Percentiles rank a stretch among this genome's conserved stretches.
Evolutionary conservation across 2,888 invertebrate species (phyloP).

Genomic region (Torymus aiolomorphi): DNA sequence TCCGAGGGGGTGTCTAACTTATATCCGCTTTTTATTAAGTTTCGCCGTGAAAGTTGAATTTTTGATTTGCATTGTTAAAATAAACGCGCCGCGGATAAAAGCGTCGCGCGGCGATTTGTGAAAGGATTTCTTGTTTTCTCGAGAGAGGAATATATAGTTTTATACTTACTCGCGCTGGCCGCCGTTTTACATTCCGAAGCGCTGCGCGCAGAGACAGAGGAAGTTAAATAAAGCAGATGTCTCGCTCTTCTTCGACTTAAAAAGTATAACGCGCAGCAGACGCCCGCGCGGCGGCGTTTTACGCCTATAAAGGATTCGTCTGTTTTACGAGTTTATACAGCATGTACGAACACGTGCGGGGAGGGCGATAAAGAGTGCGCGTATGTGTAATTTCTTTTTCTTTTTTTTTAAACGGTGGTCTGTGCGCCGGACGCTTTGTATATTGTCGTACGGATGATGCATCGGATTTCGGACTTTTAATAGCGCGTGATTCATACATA

Average conservation of each 20-base stretch:
- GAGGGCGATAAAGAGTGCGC: no score
- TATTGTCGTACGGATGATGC: no score
- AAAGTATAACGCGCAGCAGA: constrained; percentile 38
- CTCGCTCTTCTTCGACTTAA: constrained; percentile 19
- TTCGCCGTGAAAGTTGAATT: background rate
- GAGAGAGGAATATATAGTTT: background rate
- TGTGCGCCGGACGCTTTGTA: no score
- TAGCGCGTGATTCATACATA: no score
- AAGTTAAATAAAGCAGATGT: constrained; percentile 55
- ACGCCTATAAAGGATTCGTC: constrained; percentile 36
- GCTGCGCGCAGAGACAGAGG: no score
- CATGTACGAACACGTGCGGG: background rate
- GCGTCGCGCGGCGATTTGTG: constrained; percentile 9
- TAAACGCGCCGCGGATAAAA: background rate
- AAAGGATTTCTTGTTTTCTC: constrained; percentile 47
- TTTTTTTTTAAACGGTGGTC: no score
- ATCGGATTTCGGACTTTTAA: no score
- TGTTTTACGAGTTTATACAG: constrained; percentile 8
- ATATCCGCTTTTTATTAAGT: background rate
- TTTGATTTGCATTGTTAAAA: constrained; percentile 17
- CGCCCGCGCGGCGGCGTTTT: constrained; percentile 19
- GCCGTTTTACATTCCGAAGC: constrained; percentile 18
- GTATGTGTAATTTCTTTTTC: no score
- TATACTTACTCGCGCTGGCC: no score
- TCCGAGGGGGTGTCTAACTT: no score